Base-by-base conservation (phyloP, 2,888 invertebrate species). In the Dasysyrphus tricinctus region DNA sequence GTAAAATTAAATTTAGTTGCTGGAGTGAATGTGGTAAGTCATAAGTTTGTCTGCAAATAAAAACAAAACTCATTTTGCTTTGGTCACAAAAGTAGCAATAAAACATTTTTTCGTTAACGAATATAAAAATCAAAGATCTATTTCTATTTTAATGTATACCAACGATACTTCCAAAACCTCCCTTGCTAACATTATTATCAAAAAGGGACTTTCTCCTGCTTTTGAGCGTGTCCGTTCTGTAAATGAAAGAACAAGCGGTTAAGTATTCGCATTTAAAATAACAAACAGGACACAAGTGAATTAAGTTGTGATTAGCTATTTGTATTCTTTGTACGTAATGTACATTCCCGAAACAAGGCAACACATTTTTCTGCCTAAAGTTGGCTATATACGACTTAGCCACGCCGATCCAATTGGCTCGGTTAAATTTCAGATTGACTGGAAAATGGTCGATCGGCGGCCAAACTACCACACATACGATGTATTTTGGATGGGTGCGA, bases 1-100 rank as follows among this genome's bases (percentile, higher is more conserved):
- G 89, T 90, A 83, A 92, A 92, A 91, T 88, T 92, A 5, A 88
- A 88, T 67, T 88, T 90, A 47, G 88, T 92, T 11, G 88, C 92
- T 0, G 92, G 92, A 32, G 88, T 90, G 1, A 74, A 63, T 70
- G 85, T 85, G 49, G 85, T 85, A 78, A 77, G 63, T 29, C 14
- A 19, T 7, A 12, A 14, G n/a, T 8, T 32, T n/a, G 1, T 34
- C 7, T 5, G 1, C 7, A 8, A 51, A 12, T 37, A 54, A n/a
- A 34, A 54, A n/a, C 29, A 5, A 24, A 1, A 24, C 3, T 0
- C 9, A 49, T 19, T 0, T 19, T 29, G 6, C 11, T 12, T 24
- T 51, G 16, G 4, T 0, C 19, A 16, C 12, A 49, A 49, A 1
- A 42, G 4, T n/a, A 44, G 6, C n/a, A 44, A 44, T n/a, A 6